A percentile compares a stretch with the other conserved stretches of the same genome.
These are phyloP conservation scores for Sebastes taczanowskii DNA, from an alignment of 2,797 vertebrate species.

Conservation along the genomic window DNA sequence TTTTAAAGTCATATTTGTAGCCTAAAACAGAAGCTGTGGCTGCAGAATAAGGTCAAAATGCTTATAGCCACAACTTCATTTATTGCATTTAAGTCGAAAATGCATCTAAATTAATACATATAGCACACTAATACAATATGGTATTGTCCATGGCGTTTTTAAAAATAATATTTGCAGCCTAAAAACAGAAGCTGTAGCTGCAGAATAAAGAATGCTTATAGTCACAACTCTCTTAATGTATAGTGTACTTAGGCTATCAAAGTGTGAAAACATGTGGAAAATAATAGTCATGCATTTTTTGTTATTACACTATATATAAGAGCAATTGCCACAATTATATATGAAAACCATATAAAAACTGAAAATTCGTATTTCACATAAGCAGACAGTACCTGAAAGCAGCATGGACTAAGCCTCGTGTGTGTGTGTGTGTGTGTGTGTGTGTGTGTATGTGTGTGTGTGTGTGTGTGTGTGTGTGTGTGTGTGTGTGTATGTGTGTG, in stretches of 20 bases:
- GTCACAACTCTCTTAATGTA: not conserved
- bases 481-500: not conserved
- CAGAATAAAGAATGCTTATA: not conserved
- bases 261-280: not conserved
- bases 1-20: not conserved
- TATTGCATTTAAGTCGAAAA: not conserved
- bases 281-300: rapidly evolving
- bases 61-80: not conserved
- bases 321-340: not conserved
- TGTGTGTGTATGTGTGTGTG: not conserved
- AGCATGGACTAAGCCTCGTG: conserved; percentile 13
- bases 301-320: not conserved
- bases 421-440: not conserved
- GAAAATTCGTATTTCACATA: not conserved
- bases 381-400: conserved; percentile 41
- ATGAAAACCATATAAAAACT: rapidly evolving
- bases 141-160: rapidly evolving
- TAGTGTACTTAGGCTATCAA: not conserved
- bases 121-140: rapidly evolving
- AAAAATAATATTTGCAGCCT: not conserved
- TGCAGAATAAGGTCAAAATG: not conserved
- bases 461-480: not conserved
- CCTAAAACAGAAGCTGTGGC: not conserved
- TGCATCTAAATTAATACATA: rapidly evolving
- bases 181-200: not conserved